Conservation (phyloP, 2,888 invertebrate genomes). For the Archips xylosteana region DNA sequence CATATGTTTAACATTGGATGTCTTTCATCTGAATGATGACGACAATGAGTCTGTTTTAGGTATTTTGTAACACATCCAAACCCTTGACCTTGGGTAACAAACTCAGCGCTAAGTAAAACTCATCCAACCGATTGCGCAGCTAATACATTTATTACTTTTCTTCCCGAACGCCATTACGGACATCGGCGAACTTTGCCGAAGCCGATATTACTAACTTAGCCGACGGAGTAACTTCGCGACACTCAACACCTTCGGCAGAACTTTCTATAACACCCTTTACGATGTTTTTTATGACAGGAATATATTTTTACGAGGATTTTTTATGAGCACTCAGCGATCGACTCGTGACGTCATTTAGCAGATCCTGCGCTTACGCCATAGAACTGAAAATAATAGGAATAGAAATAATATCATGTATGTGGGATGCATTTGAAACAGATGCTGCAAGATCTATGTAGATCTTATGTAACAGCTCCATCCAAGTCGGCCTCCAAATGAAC, state of each 20-base stretch:
- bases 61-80: too few relatives aligned
- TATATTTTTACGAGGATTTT: constrained; percentile 38
- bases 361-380: constrained; percentile 3
- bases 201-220: constrained; percentile 33
- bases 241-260: constrained; percentile 16
- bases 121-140: constrained; percentile 6
- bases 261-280: constrained; percentile 28
- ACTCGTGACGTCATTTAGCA: constrained; percentile 29
- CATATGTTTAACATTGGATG: too few relatives aligned
- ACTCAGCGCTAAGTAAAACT: background rate
- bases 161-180: constrained; percentile 13
- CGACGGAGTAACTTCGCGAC: constrained; percentile 25
- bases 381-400: too few relatives aligned
- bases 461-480: too few relatives aligned
- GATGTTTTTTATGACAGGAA: constrained; percentile 37
- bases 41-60: too few relatives aligned
- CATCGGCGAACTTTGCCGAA: constrained; percentile 12
- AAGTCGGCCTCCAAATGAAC: too few relatives aligned
- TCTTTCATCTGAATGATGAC: too few relatives aligned
- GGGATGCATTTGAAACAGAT: too few relatives aligned
- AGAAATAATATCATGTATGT: too few relatives aligned
- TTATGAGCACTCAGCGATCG: constrained; percentile 42
- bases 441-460: too few relatives aligned
- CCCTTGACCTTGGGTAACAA: constrained; percentile 2
- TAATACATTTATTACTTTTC: constrained; percentile 34